A percentile compares a stretch with the other conserved stretches of the same genome.
Conservation (phyloP, 2,113 vertebrate species). For the Symphodus melops region DNA sequence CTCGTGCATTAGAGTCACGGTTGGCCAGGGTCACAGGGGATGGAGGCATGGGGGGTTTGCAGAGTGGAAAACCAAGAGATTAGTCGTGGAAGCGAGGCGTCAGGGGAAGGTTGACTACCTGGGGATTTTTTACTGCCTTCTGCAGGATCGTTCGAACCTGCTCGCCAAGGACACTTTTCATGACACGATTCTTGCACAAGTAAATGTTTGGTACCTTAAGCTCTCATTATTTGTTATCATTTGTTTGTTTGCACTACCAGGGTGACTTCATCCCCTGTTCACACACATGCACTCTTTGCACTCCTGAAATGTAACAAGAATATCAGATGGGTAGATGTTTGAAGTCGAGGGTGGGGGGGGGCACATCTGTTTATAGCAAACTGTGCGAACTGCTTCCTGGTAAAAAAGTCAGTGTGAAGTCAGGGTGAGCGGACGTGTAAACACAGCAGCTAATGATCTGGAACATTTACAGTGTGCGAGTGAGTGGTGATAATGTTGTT, state of each 20-base stretch:
- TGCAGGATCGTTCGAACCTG: conserved; percentile 5
- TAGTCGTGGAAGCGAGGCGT: conserved; percentile 13
- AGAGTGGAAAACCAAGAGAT: conserved; percentile 18
- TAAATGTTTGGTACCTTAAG: background rate
- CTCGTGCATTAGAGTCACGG: conserved; percentile 40
- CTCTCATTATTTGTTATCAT: too few species aligned
- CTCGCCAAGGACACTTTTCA: background rate
- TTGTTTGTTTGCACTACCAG: conserved; percentile 2
- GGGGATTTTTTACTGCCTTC: conserved; percentile 4
- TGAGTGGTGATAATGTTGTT: too few species aligned
- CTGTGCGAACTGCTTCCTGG: too few species aligned
- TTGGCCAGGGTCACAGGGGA: conserved; percentile 16
- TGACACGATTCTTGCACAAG: background rate
- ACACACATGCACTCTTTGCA: background rate
- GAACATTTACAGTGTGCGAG: too few species aligned
- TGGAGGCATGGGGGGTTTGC: background rate
- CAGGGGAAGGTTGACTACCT: conserved; percentile 3
- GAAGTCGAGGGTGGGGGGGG: too few species aligned
- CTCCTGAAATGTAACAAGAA: background rate
- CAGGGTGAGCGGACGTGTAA: too few species aligned
- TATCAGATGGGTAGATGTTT: too few species aligned
- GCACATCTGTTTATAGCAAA: too few species aligned
- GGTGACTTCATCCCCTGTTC: background rate
- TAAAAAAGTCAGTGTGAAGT: too few species aligned
- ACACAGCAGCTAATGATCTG: too few species aligned